phyloP scores from a whole-genome alignment of 2,888 invertebrate genomes.

The Hydroisotoma schaefferi region DNA sequence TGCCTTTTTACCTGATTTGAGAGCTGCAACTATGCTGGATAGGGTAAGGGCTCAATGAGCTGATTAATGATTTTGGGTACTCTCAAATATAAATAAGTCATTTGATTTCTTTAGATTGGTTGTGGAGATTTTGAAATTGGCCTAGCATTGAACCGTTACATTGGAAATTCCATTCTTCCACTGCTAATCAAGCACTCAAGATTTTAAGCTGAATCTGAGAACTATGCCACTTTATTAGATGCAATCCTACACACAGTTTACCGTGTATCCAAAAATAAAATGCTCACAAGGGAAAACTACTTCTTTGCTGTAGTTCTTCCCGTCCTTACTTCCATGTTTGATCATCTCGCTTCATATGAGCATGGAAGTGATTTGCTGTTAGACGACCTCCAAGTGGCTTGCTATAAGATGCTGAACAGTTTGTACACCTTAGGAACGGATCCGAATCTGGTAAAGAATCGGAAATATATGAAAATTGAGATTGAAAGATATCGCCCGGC shows the following conservation, averaged over 20 bases:
- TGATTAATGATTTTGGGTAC: not conserved
- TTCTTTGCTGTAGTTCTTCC: conserved; percentile 93
- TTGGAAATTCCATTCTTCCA: conserved; percentile 96
- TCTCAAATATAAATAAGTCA: conserved; percentile 13
- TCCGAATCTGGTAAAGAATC: conserved; percentile 71
- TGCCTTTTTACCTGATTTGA: conserved; percentile 92
- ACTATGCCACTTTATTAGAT: conserved; percentile 90
- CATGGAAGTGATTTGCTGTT: conserved; percentile 91
- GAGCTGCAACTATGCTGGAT: conserved; percentile 96
- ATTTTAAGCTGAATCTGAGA: conserved; percentile 95
- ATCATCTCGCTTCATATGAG: conserved; percentile 93
- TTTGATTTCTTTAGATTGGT: conserved; percentile 64
- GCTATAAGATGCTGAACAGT: conserved; percentile 94
- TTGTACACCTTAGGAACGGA: conserved; percentile 85
- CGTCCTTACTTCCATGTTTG: conserved; percentile 91
- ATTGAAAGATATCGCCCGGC: conserved; percentile 92
- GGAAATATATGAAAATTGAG: conserved; percentile 91
- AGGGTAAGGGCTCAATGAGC: conserved; percentile 60
- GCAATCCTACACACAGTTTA: conserved; percentile 97
- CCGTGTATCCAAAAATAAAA: conserved; percentile 89
- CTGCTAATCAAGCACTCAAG: conserved; percentile 91
- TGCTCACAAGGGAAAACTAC: conserved; percentile 91
- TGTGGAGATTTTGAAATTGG: conserved; percentile 99
- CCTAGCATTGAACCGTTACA: conserved; percentile 97
- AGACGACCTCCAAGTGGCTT: conserved; percentile 97